Conservation (phyloP, 2,113 vertebrate genomes). For the Hippopotamus amphibius region DNA sequence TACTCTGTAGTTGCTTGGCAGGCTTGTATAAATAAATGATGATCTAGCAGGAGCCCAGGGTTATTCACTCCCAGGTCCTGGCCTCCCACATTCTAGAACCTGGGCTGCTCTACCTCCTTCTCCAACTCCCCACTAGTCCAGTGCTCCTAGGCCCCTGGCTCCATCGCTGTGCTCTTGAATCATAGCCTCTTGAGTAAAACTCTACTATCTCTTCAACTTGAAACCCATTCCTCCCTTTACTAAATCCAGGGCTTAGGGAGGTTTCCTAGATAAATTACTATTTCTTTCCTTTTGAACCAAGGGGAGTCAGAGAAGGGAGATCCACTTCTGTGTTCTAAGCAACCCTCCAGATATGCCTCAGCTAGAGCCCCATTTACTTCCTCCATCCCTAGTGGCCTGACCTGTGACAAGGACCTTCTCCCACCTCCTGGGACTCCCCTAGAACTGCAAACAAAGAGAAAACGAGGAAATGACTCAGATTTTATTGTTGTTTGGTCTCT, state of each 20-base stretch:
- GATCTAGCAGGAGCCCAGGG: background rate
- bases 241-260: background rate
- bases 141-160: background rate
- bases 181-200: background rate
- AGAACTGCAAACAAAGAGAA: background rate
- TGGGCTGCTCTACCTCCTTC: background rate
- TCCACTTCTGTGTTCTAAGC: background rate
- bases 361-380: rapidly evolving
- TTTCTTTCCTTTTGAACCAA: background rate
- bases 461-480: background rate
- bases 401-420: background rate
- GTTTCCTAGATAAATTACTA: background rate
- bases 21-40: background rate
- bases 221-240: background rate
- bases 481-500: background rate
- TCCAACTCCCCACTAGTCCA: background rate
- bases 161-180: background rate
- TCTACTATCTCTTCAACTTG: background rate
- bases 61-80: too few relatives aligned
- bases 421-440: background rate
- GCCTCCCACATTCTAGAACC: background rate
- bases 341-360: background rate
- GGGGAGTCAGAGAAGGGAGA: background rate
- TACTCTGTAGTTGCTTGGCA: background rate
- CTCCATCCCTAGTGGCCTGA: background rate